Evolutionary conservation across 1,140 invertebrate species (phyloP).

Genomic region (Chymomyza costata): DNA sequence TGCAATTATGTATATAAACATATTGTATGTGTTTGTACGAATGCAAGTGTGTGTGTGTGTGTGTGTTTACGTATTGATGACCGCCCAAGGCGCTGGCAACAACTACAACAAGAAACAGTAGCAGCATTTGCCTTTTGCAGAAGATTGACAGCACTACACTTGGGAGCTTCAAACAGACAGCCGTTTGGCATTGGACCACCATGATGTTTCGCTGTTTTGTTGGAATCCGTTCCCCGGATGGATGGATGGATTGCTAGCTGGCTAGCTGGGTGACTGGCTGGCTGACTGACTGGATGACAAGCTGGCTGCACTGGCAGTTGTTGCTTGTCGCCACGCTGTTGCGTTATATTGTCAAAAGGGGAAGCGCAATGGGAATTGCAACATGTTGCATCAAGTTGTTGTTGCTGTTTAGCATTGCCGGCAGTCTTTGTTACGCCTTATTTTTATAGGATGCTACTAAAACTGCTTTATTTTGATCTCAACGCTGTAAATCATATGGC

Average conservation of each 20-base stretch:
- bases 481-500: slow-evolving; percentile 45
- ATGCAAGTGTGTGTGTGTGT: slow-evolving; percentile 7
- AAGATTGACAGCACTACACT: slow-evolving; percentile 60
- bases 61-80: background rate
- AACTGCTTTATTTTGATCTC: slow-evolving; percentile 39
- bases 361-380: slow-evolving; percentile 11
- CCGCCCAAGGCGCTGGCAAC: slow-evolving; percentile 9
- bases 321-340: slow-evolving; percentile 41
- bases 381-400: slow-evolving; percentile 42
- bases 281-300: too few species aligned
- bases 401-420: slow-evolving; percentile 23
- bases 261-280: slow-evolving; percentile 3
- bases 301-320: background rate
- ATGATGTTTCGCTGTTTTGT: too few species aligned
- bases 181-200: slow-evolving; percentile 45
- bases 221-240: too few species aligned
- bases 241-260: slow-evolving; percentile 19
- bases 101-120: slow-evolving; percentile 49
- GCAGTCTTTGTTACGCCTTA: slow-evolving; percentile 25
- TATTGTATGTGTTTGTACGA: slow-evolving; percentile 5
- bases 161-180: slow-evolving; percentile 15
- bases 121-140: slow-evolving; percentile 63
- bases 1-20: slow-evolving; percentile 55
- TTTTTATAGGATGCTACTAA: slow-evolving; percentile 5
- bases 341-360: slow-evolving; percentile 42